Conservation (phyloP, 2,113 vertebrate genomes). For the Axis porcinus region DNA sequence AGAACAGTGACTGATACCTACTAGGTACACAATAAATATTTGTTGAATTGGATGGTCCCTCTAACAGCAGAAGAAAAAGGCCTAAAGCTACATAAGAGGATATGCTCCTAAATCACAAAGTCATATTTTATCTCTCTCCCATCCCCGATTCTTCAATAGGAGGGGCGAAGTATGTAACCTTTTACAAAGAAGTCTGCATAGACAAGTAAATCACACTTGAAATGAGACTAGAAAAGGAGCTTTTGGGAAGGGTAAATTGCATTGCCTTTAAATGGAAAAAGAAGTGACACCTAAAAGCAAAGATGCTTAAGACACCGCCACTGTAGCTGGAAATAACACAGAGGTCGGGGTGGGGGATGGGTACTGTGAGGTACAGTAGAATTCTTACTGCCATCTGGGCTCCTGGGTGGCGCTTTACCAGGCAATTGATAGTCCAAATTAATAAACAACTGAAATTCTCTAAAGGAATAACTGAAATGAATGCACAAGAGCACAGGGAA, state of each 20-base stretch:
- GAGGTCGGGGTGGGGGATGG: not conserved
- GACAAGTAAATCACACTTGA: not conserved
- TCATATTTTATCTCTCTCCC: not conserved
- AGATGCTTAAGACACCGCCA: not conserved
- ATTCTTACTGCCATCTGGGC: not conserved
- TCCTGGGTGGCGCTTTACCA: slow-evolving; percentile 15
- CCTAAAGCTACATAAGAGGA: not conserved
- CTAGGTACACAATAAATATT: not conserved
- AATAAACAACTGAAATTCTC: slow-evolving; percentile 60
- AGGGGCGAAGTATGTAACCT: not conserved
- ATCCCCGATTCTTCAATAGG: not conserved
- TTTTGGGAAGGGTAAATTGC: slow-evolving; percentile 15
- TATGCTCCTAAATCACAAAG: not conserved
- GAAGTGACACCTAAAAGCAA: slow-evolving; percentile 5
- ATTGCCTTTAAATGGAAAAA: not conserved
- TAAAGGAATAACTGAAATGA: slow-evolving; percentile 49
- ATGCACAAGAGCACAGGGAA: slow-evolving; percentile 17
- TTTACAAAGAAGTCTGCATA: not conserved
- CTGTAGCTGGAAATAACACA: slow-evolving; percentile 1
- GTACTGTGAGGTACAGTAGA: not conserved
- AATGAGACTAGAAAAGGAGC: not conserved
- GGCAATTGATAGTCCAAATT: slow-evolving; percentile 49
- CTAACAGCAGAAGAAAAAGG: not conserved
- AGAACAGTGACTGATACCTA: not conserved
- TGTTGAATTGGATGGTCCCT: not conserved